Percentiles rank a stretch among this genome's conserved stretches.
Conservation (phyloP, 2,113 vertebrate species). For the Buteo buteo region DNA sequence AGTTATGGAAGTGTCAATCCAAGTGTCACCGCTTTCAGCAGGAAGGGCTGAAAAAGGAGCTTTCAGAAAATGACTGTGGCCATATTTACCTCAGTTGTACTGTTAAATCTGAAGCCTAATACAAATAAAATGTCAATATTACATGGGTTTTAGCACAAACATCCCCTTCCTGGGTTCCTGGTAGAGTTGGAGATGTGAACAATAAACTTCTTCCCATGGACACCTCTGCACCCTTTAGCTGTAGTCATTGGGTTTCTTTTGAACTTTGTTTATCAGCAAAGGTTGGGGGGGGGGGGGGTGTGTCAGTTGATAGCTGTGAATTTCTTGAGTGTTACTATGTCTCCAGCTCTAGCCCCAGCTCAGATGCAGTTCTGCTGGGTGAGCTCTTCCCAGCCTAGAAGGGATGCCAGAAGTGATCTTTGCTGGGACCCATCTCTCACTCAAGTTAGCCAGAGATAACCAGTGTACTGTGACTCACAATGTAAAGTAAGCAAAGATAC, state of each 20-base stretch:
- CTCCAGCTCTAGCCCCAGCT: neutral
- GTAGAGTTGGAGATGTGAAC: neutral
- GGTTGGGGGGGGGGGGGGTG: no score
- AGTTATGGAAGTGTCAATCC: neutral
- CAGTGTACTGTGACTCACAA: neutral
- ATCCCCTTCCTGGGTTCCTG: neutral
- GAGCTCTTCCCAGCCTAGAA: neutral
- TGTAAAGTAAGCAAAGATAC: neutral
- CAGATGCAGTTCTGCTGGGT: neutral
- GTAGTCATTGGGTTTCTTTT: neutral
- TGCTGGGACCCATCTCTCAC: neutral
- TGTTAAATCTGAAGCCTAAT: neutral
- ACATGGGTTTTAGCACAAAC: neutral
- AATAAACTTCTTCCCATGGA: neutral
- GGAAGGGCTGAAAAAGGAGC: neutral
- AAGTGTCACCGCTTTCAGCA: neutral
- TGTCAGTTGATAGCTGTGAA: neutral
- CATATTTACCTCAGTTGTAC: neutral
- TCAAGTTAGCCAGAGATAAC: neutral
- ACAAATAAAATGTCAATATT: neutral
- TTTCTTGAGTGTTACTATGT: neutral
- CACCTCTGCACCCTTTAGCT: neutral
- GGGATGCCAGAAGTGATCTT: neutral
- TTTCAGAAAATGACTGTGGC: neutral
- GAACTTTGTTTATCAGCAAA: neutral